These are phyloP conservation scores for Bellardia pandia DNA, from an alignment of 2,888 invertebrate genomes.

Conservation along the genomic window DNA sequence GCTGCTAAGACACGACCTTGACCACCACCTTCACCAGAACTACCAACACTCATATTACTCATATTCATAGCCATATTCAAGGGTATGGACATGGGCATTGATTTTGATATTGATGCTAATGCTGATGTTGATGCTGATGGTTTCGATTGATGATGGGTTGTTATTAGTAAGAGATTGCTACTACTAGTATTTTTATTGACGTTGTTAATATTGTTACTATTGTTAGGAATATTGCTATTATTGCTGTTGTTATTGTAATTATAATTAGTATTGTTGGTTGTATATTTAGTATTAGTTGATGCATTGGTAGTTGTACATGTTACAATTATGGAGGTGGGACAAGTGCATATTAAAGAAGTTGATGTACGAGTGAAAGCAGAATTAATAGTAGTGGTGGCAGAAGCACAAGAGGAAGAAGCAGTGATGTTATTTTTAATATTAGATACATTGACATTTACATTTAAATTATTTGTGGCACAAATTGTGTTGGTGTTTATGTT, in stretches of 20 bases:
- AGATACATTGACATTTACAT: constrained; percentile 63
- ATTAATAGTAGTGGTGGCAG: constrained; percentile 45
- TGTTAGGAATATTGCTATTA: constrained; percentile 36
- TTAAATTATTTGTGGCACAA: constrained; percentile 73
- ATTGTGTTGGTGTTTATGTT: constrained; percentile 60
- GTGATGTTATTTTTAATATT: constrained; percentile 54
- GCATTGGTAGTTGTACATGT: constrained; percentile 69
- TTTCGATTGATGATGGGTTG: constrained; percentile 37
- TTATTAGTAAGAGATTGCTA: constrained; percentile 47
- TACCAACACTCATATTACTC: constrained; percentile 36
- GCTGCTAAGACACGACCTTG: constrained; percentile 26
- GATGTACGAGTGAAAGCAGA: constrained; percentile 69
- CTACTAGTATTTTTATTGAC: constrained; percentile 32
- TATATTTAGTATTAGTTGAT: constrained; percentile 66
- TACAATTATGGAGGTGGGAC: constrained; percentile 75
- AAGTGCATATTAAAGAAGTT: constrained; percentile 79
- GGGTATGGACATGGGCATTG: constrained; percentile 4
- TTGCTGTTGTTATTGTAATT: constrained; percentile 22
- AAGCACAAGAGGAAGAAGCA: constrained; percentile 60
- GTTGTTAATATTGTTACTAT: constrained; percentile 48
- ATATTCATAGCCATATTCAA: background rate
- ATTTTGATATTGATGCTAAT: background rate
- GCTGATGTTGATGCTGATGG: constrained; percentile 20
- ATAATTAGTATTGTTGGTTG: constrained; percentile 43
- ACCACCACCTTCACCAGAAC: constrained; percentile 56